phyloP scores from a whole-genome alignment of 2,888 invertebrate genomes.

The Oxystoma pomonae region DNA sequence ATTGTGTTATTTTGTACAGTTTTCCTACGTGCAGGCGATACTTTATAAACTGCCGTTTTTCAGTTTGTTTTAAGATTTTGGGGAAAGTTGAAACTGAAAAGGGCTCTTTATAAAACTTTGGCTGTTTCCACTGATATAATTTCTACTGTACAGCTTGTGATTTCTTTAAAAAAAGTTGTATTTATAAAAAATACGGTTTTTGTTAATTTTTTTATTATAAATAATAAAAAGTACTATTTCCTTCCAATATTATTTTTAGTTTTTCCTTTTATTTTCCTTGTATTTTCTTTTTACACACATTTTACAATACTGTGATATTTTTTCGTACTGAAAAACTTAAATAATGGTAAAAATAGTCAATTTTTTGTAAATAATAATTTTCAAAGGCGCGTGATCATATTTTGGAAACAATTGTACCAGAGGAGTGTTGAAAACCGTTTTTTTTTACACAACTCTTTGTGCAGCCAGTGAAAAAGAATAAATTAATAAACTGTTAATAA shows the following conservation, averaged over 20 bases:
- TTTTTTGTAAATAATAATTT: conserved; percentile 31
- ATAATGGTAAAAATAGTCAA: conserved; percentile 41
- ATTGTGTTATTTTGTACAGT: conserved; percentile 23
- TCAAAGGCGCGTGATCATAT: not conserved
- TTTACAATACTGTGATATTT: conserved; percentile 46
- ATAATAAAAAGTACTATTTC: conserved; percentile 42
- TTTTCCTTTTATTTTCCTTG: conserved; percentile 18
- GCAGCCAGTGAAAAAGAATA: no score
- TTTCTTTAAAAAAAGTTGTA: conserved; percentile 33
- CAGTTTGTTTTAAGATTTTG: conserved; percentile 24
- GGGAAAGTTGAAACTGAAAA: no score
- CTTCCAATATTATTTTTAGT: conserved; percentile 19
- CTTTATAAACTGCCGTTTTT: conserved; percentile 23
- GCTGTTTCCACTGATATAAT: conserved; percentile 2
- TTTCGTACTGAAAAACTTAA: conserved; percentile 43
- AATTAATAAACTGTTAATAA: conserved; percentile 13
- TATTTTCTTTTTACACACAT: conserved; percentile 10
- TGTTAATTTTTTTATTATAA: conserved; percentile 42
- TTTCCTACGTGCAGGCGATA: conserved; percentile 19
- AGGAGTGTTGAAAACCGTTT: no score
- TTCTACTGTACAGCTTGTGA: conserved; percentile 28
- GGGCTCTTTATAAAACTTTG: conserved; percentile 19
- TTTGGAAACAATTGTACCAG: conserved; percentile 8
- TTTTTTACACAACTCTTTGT: no score
- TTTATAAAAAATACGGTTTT: conserved; percentile 43